Conservation (phyloP, 2,797 vertebrate species). For the Siniperca scherzeri region DNA sequence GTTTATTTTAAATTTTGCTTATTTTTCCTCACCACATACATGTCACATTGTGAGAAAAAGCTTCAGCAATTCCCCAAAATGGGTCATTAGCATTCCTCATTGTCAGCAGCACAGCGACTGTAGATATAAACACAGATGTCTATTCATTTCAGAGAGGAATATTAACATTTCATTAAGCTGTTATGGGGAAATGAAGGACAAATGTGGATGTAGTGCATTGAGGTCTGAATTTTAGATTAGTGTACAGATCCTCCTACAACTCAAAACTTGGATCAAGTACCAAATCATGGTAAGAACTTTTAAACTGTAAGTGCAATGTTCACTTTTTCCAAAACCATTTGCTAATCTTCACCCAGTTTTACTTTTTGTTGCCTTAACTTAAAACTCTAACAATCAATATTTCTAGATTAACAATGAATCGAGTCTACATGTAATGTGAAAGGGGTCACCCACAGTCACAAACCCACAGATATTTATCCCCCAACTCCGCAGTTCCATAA, state of each 20-base stretch:
- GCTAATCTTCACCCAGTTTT: not conserved
- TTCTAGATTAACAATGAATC: not conserved
- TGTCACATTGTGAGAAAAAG: constrained; percentile 14
- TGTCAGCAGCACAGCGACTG: not conserved
- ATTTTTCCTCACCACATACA: constrained; percentile 4
- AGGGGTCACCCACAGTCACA: not conserved
- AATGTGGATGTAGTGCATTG: not conserved
- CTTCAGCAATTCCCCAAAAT: not conserved
- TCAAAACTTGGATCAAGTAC: not conserved
- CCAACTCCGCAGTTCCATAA: not conserved
- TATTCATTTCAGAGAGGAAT: constrained; percentile 2
- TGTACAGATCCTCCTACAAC: not conserved
- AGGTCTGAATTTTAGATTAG: not conserved
- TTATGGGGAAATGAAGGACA: not conserved
- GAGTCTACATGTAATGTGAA: not conserved
- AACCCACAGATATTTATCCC: not conserved
- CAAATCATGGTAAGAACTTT: not conserved
- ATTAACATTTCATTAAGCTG: constrained; percentile 12
- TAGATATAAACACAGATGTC: not conserved
- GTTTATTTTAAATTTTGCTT: not conserved
- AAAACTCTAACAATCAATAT: not conserved
- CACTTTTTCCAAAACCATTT: not conserved
- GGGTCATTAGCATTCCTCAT: constrained; percentile 15
- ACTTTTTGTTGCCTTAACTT: not conserved
- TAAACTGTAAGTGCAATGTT: not conserved